Evolutionary conservation across 2,888 invertebrate genomes (phyloP).

Genomic region (Diarsia rubi): DNA sequence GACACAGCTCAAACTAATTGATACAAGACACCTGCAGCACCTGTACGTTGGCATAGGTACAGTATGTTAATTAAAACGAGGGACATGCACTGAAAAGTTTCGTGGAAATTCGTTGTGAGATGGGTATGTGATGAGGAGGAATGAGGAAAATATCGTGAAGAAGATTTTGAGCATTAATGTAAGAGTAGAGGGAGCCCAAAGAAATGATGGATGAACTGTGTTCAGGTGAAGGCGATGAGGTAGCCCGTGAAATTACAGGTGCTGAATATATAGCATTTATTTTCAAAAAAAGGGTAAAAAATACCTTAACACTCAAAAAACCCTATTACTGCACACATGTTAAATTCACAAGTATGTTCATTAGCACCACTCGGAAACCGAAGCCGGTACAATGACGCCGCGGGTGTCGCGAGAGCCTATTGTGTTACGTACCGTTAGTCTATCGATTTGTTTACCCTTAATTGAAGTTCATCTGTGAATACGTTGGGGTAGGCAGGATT

Average conservation of each 20-base stretch:
- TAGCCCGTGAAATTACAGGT: too few species aligned
- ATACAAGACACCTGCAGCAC: background rate
- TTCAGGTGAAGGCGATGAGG: too few species aligned
- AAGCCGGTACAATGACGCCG: slow-evolving; percentile 70
- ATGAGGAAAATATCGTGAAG: too few species aligned
- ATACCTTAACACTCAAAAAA: slow-evolving; percentile 2
- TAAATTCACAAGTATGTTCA: slow-evolving; percentile 64
- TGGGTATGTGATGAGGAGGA: too few species aligned
- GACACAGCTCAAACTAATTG: slow-evolving; percentile 9
- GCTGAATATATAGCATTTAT: background rate
- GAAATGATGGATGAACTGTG: too few species aligned
- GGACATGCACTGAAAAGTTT: too few species aligned
- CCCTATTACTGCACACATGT: slow-evolving; percentile 57
- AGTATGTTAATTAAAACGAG: background rate
- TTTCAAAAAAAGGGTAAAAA: slow-evolving; percentile 19
- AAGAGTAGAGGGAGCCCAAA: too few species aligned
- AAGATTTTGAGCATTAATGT: too few species aligned
- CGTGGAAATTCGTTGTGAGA: too few species aligned
- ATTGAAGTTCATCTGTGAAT: slow-evolving; percentile 34
- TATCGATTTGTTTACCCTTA: slow-evolving; percentile 63
- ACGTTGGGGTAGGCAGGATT: slow-evolving; percentile 33
- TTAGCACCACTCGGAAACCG: slow-evolving; percentile 67
- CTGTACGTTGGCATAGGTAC: background rate
- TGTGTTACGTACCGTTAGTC: slow-evolving; percentile 53
- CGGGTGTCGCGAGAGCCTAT: slow-evolving; percentile 69